Evolutionary conservation across 2,113 vertebrate species (phyloP).

Genomic region (Scomber colias): DNA sequence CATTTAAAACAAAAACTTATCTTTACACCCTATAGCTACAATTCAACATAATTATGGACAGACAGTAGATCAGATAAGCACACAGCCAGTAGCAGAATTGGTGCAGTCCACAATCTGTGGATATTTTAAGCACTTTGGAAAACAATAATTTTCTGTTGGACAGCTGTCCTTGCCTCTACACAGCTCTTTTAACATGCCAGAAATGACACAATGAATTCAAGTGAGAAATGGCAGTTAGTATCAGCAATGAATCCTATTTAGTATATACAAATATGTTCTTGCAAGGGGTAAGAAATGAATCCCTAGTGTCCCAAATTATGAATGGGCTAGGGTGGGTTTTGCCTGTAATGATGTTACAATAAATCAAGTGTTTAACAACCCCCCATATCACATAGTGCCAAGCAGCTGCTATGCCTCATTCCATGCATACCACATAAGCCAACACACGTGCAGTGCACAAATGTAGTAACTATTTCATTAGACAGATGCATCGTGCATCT

Average conservation of each 20-base stretch:
- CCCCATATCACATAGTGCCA: conserved; percentile 8
- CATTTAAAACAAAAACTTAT: no score
- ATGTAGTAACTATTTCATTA: conserved; percentile 21
- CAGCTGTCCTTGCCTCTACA: neutral
- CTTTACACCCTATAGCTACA: neutral
- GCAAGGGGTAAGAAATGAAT: neutral
- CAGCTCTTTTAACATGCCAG: neutral
- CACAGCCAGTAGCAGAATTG: neutral
- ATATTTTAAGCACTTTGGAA: neutral
- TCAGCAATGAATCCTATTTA: neutral
- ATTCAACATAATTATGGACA: neutral
- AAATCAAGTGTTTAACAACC: conserved; percentile 25
- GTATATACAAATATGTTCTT: neutral
- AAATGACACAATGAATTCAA: neutral
- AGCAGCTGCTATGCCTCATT: conserved; percentile 46
- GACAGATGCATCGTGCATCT: neutral
- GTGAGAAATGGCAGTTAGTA: neutral
- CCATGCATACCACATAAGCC: conserved; percentile 16
- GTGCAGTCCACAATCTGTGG: neutral
- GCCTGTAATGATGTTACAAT: conserved; percentile 6
- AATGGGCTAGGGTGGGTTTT: neutral
- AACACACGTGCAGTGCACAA: conserved; percentile 1
- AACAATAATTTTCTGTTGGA: neutral
- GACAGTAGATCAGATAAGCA: no score
- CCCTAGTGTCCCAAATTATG: neutral